A percentile compares a stretch with the other conserved stretches of the same genome.
phyloP scores from a whole-genome alignment of 2,797 vertebrate genomes.

The Tokudaia muenninki region DNA sequence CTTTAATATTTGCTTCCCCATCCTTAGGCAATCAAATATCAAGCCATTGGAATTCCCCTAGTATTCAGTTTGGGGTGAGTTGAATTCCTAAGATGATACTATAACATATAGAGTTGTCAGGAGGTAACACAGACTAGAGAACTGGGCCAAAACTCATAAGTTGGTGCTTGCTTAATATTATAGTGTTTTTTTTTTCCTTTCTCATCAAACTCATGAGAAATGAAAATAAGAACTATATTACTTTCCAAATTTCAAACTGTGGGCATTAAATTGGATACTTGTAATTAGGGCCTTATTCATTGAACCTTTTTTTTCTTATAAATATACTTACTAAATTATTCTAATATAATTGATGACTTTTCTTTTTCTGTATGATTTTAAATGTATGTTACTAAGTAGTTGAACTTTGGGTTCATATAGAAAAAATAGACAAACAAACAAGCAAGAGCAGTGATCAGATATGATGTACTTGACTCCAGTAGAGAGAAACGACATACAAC shows the following conservation, averaged over 20 bases:
- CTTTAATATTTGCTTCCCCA: constrained; percentile 63
- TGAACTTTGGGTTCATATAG: neutral
- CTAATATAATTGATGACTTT: constrained; percentile 15
- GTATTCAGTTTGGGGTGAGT: constrained; percentile 23
- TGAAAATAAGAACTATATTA: neutral
- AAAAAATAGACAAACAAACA: neutral
- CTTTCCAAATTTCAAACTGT: constrained; percentile 21
- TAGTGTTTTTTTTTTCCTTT: neutral
- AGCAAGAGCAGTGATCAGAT: neutral
- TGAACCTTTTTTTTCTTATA: constrained; percentile 51
- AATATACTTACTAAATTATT: constrained; percentile 4
- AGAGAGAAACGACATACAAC: neutral
- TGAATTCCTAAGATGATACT: constrained; percentile 29
- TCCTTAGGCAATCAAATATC: constrained; percentile 60
- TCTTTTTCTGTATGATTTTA: neutral
- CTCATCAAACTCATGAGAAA: neutral
- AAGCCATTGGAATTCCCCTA: constrained; percentile 74
- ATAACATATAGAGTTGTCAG: constrained; percentile 62
- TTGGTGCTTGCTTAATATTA: neutral
- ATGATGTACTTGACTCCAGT: neutral
- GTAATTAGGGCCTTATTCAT: neutral
- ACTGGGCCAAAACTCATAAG: neutral
- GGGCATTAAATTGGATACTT: constrained; percentile 1
- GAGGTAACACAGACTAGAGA: constrained; percentile 54
- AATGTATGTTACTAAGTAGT: neutral